These are phyloP conservation scores for Pampus argenteus DNA, from an alignment of 2,797 vertebrate genomes.

Conservation along the genomic window DNA sequence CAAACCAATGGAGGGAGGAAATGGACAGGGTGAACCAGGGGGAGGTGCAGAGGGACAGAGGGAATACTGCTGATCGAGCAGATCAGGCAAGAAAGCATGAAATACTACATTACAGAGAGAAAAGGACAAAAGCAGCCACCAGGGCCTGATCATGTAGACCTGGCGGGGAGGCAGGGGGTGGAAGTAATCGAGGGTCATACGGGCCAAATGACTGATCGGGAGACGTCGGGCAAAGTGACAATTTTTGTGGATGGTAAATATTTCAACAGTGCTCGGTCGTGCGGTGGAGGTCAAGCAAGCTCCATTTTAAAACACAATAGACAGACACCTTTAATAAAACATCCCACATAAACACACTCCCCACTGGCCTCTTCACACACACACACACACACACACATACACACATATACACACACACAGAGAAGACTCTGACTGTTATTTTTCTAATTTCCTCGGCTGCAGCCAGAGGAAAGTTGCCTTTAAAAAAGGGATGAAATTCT, in stretches of 20 bases:
- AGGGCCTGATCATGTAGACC: constrained; percentile 71
- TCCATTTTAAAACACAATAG: constrained; percentile 70
- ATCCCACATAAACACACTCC: constrained; percentile 55
- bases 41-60: constrained; percentile 51
- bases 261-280: constrained; percentile 63
- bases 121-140: constrained; percentile 78
- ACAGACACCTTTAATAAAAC: constrained; percentile 75
- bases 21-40: constrained; percentile 60
- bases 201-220: constrained; percentile 70
- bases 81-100: constrained; percentile 74
- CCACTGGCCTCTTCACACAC: constrained; percentile 3
- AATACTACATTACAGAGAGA: constrained; percentile 75
- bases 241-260: constrained; percentile 73
- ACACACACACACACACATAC: constrained; percentile 27
- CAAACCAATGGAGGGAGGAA: constrained; percentile 69
- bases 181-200: constrained; percentile 67
- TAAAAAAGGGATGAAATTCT: constrained; percentile 34
- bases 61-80: constrained; percentile 75
- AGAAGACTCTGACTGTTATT: constrained; percentile 8
- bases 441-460: constrained; percentile 37
- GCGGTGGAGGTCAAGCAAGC: constrained; percentile 66
- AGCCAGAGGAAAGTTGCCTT: constrained; percentile 45
- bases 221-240: constrained; percentile 61
- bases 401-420: constrained; percentile 30
- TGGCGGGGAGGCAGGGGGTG: constrained; percentile 59